These are phyloP conservation scores for Chrysina gloriosa DNA, from an alignment of 2,888 invertebrate genomes.

Conservation along the genomic window DNA sequence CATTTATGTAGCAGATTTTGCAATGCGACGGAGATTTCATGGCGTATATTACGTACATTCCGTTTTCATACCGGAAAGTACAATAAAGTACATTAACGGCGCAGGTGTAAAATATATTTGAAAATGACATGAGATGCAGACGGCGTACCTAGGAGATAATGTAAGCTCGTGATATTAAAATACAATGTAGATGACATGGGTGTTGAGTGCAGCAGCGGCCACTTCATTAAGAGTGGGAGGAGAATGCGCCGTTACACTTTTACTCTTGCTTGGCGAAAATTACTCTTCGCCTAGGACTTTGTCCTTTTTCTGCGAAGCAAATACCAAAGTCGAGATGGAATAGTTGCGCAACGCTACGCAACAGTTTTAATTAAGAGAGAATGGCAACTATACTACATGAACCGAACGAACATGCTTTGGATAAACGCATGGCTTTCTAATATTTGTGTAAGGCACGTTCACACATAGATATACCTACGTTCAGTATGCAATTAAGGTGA, in stretches of 20 bases:
- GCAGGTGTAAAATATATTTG: slow-evolving; percentile 14
- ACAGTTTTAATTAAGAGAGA: slow-evolving; percentile 23
- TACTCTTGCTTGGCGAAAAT: slow-evolving; percentile 13
- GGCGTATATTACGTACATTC: slow-evolving; percentile 1
- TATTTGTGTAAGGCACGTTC: not conserved
- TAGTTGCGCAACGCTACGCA: slow-evolving; percentile 5
- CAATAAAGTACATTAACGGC: not conserved
- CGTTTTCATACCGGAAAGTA: not conserved
- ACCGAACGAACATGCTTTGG: not conserved
- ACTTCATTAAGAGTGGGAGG: slow-evolving; percentile 10
- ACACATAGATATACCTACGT: not conserved
- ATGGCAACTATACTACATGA: not conserved
- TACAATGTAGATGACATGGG: slow-evolving; percentile 11
- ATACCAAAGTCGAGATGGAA: not conserved
- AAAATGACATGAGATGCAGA: slow-evolving; percentile 5
- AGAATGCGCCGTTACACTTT: slow-evolving; percentile 25
- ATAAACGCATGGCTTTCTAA: not conserved
- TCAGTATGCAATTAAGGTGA: not conserved
- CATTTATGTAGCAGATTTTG: not conserved
- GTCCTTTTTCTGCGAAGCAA: not conserved
- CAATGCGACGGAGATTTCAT: not conserved
- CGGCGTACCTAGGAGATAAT: not conserved
- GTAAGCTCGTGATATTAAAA: slow-evolving; percentile 10
- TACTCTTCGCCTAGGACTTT: not conserved
- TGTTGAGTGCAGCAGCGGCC: not conserved